These are phyloP conservation scores for Microctenopoma stevenorrisi DNA, from an alignment of 2,797 vertebrate genomes.

Conservation along the genomic window DNA sequence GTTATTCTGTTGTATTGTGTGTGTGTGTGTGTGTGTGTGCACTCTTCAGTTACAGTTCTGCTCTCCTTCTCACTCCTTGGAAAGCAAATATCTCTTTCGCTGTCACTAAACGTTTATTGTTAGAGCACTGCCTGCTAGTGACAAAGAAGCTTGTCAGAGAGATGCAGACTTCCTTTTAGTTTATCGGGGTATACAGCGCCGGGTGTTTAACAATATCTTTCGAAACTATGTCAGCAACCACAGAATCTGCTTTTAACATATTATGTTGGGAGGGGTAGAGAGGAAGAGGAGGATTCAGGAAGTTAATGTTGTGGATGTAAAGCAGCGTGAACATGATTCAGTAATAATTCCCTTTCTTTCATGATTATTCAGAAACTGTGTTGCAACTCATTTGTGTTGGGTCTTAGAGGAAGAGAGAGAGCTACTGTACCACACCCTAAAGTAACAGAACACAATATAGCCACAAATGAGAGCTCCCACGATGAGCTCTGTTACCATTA, in stretches of 20 bases:
- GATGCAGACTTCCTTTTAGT: slow-evolving; percentile 70
- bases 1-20: background rate
- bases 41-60: background rate
- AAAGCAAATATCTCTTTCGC: slow-evolving; percentile 24
- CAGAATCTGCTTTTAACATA: background rate
- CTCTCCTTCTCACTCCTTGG: slow-evolving; percentile 19
- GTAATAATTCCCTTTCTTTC: background rate
- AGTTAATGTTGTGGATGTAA: slow-evolving; percentile 12
- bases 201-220: background rate
- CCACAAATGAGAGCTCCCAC: slow-evolving; percentile 4
- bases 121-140: slow-evolving; percentile 23
- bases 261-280: no score
- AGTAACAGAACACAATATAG: slow-evolving; percentile 32
- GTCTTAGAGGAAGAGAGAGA: slow-evolving; percentile 19
- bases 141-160: slow-evolving; percentile 60
- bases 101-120: slow-evolving; percentile 19
- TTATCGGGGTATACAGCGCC: slow-evolving; percentile 54
- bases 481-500: background rate
- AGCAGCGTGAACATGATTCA: background rate
- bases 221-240: background rate
- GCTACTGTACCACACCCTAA: slow-evolving; percentile 41
- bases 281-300: background rate
- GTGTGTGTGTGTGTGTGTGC: slow-evolving; percentile 4
- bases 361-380: slow-evolving; percentile 45
- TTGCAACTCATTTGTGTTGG: slow-evolving; percentile 35